phyloP scores from a whole-genome alignment of 2,113 vertebrate genomes.

The Pelodiscus sinensis region DNA sequence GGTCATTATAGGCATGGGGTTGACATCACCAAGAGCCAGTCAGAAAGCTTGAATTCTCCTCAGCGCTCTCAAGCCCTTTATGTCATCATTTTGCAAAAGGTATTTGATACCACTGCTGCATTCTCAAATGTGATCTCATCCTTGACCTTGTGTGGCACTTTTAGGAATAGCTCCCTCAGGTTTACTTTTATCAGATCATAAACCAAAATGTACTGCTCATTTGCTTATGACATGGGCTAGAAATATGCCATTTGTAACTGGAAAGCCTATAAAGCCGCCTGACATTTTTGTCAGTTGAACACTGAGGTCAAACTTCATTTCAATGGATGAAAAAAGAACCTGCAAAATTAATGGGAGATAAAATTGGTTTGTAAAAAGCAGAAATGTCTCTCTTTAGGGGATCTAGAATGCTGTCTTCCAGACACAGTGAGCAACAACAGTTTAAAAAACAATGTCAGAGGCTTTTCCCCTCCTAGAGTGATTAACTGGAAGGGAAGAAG shows the following conservation, averaged over 20 bases:
- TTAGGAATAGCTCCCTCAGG: slow-evolving; percentile 66
- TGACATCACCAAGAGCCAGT: slow-evolving; percentile 37
- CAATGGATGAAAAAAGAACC: slow-evolving; percentile 45
- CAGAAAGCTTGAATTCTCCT: slow-evolving; percentile 10
- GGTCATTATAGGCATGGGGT: background rate
- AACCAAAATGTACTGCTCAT: slow-evolving; percentile 50
- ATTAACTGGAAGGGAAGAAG: background rate
- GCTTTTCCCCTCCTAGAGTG: background rate
- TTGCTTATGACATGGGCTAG: slow-evolving; percentile 53
- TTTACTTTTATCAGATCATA: slow-evolving; percentile 66
- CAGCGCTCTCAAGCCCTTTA: slow-evolving; percentile 50
- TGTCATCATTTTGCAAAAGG: slow-evolving; percentile 55
- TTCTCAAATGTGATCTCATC: slow-evolving; percentile 69
- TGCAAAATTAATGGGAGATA: slow-evolving; percentile 16
- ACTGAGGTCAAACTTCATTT: slow-evolving; percentile 55
- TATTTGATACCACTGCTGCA: slow-evolving; percentile 48
- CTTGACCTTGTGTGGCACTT: slow-evolving; percentile 58
- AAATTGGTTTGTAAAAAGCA: slow-evolving; percentile 43
- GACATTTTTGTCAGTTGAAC: slow-evolving; percentile 29
- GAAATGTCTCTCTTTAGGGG: background rate
- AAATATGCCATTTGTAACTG: slow-evolving; percentile 59
- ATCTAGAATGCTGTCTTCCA: background rate
- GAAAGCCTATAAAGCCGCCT: slow-evolving; percentile 67
- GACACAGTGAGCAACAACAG: background rate
- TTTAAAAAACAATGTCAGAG: background rate